phyloP scores from a whole-genome alignment of 2,113 vertebrate genomes.

The Taxidea taxus region DNA sequence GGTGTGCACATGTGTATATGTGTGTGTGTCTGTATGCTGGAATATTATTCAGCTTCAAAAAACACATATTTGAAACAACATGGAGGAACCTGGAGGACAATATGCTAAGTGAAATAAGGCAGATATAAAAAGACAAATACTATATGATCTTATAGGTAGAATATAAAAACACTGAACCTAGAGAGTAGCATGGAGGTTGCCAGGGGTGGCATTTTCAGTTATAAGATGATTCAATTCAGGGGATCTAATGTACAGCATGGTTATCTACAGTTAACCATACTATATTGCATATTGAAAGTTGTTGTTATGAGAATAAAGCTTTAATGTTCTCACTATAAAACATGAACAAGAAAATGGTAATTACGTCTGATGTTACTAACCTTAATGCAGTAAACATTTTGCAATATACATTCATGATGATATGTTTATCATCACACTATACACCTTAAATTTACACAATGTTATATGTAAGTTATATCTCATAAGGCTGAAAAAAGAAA shows the following conservation, averaged over 20 bases:
- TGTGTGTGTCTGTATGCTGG: background rate
- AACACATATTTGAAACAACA: background rate
- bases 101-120: background rate
- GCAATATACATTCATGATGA: background rate
- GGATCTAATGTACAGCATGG: background rate
- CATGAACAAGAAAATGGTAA: background rate
- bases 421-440: background rate
- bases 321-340: background rate
- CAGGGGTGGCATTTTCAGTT: background rate
- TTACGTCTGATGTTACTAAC: background rate
- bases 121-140: background rate
- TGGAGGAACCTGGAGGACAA: background rate
- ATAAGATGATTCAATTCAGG: background rate
- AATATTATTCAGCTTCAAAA: background rate
- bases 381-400: background rate
- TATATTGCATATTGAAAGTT: background rate
- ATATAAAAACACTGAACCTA: background rate
- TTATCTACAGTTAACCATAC: background rate
- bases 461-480: no score
- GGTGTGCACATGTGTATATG: background rate
- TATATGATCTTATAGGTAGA: background rate
- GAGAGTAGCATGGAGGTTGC: background rate
- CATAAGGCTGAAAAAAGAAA: background rate
- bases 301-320: background rate
- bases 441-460: background rate